Evolutionary conservation across 2,888 invertebrate species (phyloP), one percentile per base, ranked within the genome.

Genomic region (Eupithecia insigniata): DNA sequence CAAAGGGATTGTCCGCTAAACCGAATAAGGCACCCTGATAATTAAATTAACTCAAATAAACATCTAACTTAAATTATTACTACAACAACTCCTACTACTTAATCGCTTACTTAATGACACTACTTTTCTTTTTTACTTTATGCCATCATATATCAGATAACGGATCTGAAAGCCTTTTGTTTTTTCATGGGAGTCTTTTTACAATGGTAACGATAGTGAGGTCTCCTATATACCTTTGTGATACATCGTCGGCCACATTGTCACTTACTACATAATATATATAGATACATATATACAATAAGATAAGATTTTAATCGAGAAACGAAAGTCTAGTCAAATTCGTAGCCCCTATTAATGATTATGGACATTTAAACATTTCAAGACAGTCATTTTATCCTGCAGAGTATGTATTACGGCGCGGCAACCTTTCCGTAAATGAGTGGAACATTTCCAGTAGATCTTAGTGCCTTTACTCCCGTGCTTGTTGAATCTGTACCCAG

Each of bases 401-500:
- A 68, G 10, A 26, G 72, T 72, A 12, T 66, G 46, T 22, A 72
- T 18, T 6, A 43, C 46, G 0, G 72, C 72, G 28, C 69, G 72
- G 30, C 72, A 72, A 18, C 72, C 72, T n/a, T 55, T 51, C 18
- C 39, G 36, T 2, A 66, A 28, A 14, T 65, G 34, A 26, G 58
- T 46, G 4, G 36, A 67, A 60, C 72, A 72, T 22, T 61, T 60
- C 72, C 72, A 72, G 6, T 69, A 36, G 10, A 30, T 69, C 28
- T 66, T 72, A 0, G 46, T 0, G 10, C 72, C 66, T 66, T 36
- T 66, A n/a, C 34, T 18, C 43, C n/a, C 34, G 26, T 68, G 65
- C 14, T 65, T 60, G n/a, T 30, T 14, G 22, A 69, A 66, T 8
- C 69, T 58, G 43, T 36, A 66, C 0, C 72, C 72, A 22, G 8